phyloP scores from a whole-genome alignment of 2,888 invertebrate genomes.

The Cheilosia urbana region DNA sequence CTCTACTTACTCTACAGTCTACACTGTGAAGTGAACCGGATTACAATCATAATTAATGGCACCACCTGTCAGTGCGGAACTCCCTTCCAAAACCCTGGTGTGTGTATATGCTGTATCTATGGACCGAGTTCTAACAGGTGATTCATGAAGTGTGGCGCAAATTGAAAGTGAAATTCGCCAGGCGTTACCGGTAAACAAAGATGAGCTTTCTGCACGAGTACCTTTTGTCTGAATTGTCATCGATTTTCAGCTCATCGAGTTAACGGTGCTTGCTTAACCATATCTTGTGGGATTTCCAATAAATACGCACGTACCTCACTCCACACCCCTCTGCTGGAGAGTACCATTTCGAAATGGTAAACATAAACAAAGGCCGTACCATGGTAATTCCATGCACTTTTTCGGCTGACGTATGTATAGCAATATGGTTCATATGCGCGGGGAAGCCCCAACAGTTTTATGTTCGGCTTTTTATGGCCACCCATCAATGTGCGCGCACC shows the following conservation, averaged over 20 bases:
- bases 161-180: slow-evolving; percentile 69
- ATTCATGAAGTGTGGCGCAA: slow-evolving; percentile 69
- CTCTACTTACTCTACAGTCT: slow-evolving; percentile 24
- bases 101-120: background rate
- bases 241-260: slow-evolving; percentile 30
- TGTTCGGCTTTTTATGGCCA: background rate
- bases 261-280: slow-evolving; percentile 42
- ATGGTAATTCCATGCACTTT: slow-evolving; percentile 57
- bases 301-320: slow-evolving; percentile 5
- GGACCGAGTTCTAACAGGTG: slow-evolving; percentile 22
- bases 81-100: background rate
- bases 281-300: slow-evolving; percentile 56
- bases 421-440: background rate
- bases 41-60: slow-evolving; percentile 73
- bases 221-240: slow-evolving; percentile 45
- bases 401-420: slow-evolving; percentile 15
- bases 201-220: slow-evolving; percentile 56
- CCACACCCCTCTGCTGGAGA: slow-evolving; percentile 3
- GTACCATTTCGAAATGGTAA: slow-evolving; percentile 38
- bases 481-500: background rate
- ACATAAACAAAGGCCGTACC: background rate
- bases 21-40: slow-evolving; percentile 46
- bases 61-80: slow-evolving; percentile 64
- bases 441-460: slow-evolving; percentile 40
- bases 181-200: slow-evolving; percentile 56